Conservation (phyloP, 2,797 vertebrate species). For the Acanthurus lineatus region DNA sequence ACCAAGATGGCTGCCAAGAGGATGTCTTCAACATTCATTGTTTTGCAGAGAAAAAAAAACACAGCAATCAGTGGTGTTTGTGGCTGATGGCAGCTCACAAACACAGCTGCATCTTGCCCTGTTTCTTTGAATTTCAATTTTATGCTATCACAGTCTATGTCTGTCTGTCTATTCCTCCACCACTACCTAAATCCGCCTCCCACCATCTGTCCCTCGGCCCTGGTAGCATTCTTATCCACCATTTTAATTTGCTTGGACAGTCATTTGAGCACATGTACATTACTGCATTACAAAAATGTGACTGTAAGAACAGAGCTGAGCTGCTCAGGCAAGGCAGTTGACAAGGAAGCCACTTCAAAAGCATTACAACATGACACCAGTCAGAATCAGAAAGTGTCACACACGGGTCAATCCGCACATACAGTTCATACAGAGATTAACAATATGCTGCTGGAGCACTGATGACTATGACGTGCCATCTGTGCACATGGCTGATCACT, state of each 20-base stretch:
- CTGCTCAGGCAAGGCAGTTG: constrained; percentile 19
- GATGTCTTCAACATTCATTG: constrained; percentile 57
- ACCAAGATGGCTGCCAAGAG: constrained; percentile 68
- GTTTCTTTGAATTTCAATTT: constrained; percentile 61
- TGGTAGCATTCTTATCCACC: constrained; percentile 58
- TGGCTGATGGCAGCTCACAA: constrained; percentile 61
- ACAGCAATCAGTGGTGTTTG: constrained; percentile 71
- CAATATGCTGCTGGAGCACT: constrained; percentile 59
- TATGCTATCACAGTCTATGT: constrained; percentile 43
- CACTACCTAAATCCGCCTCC: constrained; percentile 57
- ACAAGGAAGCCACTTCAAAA: constrained; percentile 42
- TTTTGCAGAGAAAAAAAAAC: constrained; percentile 63
- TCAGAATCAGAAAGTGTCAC: constrained; percentile 40
- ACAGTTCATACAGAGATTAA: constrained; percentile 54
- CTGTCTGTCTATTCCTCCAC: constrained; percentile 52
- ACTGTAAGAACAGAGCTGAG: constrained; percentile 19
- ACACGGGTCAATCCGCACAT: constrained; percentile 52
- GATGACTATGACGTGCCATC: constrained; percentile 39
- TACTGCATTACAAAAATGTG: constrained; percentile 40
- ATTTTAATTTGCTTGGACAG: constrained; percentile 64
- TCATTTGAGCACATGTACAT: constrained; percentile 64
- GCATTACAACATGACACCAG: constrained; percentile 46
- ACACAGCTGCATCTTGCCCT: constrained; percentile 67
- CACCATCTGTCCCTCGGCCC: constrained; percentile 68
- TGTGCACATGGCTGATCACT: constrained; percentile 15